Evolutionary conservation across 2,888 invertebrate species (phyloP), one percentile per base, ranked within the genome.

Genomic region (Nowickia ferox): DNA sequence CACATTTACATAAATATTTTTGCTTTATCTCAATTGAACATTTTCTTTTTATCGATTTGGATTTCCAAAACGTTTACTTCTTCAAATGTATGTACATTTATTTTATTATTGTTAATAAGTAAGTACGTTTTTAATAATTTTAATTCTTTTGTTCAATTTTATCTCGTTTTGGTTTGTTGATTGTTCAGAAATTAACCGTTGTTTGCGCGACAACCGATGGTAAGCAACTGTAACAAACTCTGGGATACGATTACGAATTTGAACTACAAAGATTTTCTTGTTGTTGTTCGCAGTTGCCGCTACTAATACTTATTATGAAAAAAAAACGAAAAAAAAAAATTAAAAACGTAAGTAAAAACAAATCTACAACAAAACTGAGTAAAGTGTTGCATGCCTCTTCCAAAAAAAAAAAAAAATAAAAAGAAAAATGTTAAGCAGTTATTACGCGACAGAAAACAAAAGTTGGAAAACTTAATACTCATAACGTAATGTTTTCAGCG

Each of bases 241-340:
- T 79, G 72, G 83, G 76, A 76, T 86, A 86, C 55, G 86, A 86
- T 86, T 83, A 83, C 86, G 83, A 80, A 86, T 86, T 86, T 86
- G 86, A 86, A 86, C 86, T 83, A 80, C 86, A 76, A 80, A 80
- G 72, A 83, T 79, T 63, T 76, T 78, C 63, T 71, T 59, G 13
- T 40, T 17, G 51, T 30, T 63, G 1, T 53, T 65, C 77, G 77
- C 77, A 66, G 66, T 74, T 78, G 66, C 72, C 65, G 77, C 76
- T 83, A 71, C 72, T 78, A 44, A 89, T 88, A 66, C 5, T 66
- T 66, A 89, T 89, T 89, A 90, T 88, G 88, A 84, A 89, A 87
- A 40, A 38, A 59, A 59, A 22, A 15, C 15, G 69, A 57, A 76
- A 78, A 87, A 89, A 57, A 55, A 71, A 53, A 48, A 78, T 30